Conservation (phyloP, 2,797 vertebrate genomes). For the Lerista edwardsae region DNA sequence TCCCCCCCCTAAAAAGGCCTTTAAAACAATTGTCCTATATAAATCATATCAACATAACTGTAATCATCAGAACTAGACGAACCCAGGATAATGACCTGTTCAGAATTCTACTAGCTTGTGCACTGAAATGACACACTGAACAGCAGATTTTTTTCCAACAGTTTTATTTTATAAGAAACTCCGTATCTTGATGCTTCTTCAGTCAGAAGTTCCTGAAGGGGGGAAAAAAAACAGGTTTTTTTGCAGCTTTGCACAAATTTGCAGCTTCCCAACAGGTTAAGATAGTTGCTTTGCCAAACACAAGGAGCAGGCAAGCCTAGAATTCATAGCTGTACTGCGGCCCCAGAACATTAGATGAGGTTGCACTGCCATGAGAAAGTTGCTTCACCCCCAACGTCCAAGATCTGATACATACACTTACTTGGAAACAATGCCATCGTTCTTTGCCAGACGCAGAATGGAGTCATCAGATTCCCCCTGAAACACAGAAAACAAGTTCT, state of each 20-base stretch:
- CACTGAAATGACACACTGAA: conserved; percentile 39
- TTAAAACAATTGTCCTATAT: neutral
- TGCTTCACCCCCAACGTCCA: neutral
- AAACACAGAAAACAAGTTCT: neutral
- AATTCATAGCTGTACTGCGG: neutral
- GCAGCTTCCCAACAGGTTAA: neutral
- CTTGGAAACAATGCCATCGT: conserved; percentile 90
- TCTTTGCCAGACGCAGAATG: conserved; percentile 91
- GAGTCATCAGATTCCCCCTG: conserved; percentile 98
- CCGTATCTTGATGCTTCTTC: neutral
- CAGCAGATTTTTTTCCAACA: conserved; percentile 31
- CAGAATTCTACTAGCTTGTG: neutral
- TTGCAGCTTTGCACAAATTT: too few species aligned
- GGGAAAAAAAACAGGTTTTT: conserved; percentile 19
- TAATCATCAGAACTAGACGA: neutral
- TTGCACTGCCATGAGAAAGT: neutral
- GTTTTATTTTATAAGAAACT: conserved; percentile 73
- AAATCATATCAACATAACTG: neutral
- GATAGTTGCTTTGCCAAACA: neutral
- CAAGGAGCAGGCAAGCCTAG: neutral
- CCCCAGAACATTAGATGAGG: neutral
- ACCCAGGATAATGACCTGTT: neutral
- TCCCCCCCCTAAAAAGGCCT: neutral
- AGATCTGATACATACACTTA: conserved; percentile 69
- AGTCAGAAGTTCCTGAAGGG: conserved; percentile 77